phyloP scores from a whole-genome alignment of 2,797 vertebrate species.

The Phylloscopus collybita region DNA sequence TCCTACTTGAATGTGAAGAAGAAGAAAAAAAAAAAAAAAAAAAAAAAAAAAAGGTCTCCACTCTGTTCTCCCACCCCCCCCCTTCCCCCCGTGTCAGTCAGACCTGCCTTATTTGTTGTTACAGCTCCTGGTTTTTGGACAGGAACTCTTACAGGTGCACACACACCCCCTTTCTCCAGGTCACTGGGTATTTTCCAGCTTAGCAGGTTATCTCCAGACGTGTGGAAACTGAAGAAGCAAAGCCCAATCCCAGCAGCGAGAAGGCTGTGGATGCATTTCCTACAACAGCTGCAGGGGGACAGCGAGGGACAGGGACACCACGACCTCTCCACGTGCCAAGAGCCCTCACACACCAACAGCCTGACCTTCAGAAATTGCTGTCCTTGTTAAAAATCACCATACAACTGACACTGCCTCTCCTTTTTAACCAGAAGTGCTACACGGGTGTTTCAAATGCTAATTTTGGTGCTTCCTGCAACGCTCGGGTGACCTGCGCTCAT shows the following conservation, averaged over 20 bases:
- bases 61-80: neutral
- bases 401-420: neutral
- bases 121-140: neutral
- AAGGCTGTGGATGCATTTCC: rapidly evolving
- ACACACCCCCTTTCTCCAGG: neutral
- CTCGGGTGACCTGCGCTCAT: neutral
- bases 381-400: neutral
- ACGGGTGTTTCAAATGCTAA: neutral
- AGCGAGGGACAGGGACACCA: neutral
- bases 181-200: neutral
- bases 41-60: neutral
- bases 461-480: neutral
- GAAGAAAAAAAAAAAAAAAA: neutral
- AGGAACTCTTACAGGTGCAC: neutral
- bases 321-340: neutral
- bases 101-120: neutral
- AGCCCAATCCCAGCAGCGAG: neutral
- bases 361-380: neutral
- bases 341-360: neutral
- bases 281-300: neutral
- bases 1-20: rapidly evolving
- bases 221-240: neutral
- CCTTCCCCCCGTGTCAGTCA: rapidly evolving
- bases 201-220: neutral
- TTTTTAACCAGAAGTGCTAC: neutral